Base-by-base conservation (phyloP, 1,140 invertebrate species). In the Drosophila bifasciata region DNA sequence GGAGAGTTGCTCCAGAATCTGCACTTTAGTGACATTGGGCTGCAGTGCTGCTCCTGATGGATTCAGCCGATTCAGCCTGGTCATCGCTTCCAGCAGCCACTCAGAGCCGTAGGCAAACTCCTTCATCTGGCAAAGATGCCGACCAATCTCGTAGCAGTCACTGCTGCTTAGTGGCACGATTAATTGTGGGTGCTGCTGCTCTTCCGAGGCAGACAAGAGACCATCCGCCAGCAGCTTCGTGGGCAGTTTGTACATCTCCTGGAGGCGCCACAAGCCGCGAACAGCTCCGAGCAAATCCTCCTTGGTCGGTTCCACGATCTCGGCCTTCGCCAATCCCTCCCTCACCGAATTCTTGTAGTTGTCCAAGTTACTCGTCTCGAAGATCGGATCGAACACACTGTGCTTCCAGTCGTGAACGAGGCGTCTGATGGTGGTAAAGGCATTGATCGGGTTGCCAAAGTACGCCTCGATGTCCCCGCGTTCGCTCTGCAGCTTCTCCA, bases 131-230 rank as follows among this genome's bases (percentile, higher is more conserved):
- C 99, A 99, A 4, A 97, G 95, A 77, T 97, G 95, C 55, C 96
- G 93, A 8, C 98, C 98, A 13, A 99, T 93, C 92, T 99, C 97
- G 92, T 97, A 99, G 90, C 98, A 99, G 91, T 99, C 98, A 49
- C 95, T 94, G 5, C 97, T 97, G 93, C 93, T 92, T 91, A 96
- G 92, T 39, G 93, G 92, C 0, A 91, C 80, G 78, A 92, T 91
- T 96, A 69, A 4, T 9, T 50, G n/a, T n/a, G n/a, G 21, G 5
- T 17, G 28, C 55, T 94, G 7, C n/a, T n/a, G n/a, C n/a, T n/a
- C n/a, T 95, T 94, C 3, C 95, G 96, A 83, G 95, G 95, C 32
- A 98, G 92, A 74, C 95, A 94, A 15, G 4, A 41, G 21, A 3
- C 98, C 98, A 48, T 95, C 93, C 1, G 98, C 97, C 61, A 99